Percentiles rank a stretch among this genome's conserved stretches.
phyloP scores from a whole-genome alignment of 2,888 invertebrate genomes.

The Apoda limacodes region DNA sequence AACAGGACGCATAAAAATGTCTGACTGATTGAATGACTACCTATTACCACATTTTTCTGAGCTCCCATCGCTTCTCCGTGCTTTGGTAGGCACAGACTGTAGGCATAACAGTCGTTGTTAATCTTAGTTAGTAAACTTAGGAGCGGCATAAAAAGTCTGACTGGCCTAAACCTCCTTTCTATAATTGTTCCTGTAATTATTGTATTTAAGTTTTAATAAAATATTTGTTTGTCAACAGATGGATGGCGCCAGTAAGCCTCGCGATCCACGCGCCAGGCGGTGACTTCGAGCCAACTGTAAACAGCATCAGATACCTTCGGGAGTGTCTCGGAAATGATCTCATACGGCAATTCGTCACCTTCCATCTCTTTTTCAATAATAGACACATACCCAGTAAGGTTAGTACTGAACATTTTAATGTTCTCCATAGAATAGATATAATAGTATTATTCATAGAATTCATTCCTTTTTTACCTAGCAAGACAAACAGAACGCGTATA shows the following conservation, averaged over 20 bases:
- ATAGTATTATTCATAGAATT: too few relatives aligned
- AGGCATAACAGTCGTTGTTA: neutral
- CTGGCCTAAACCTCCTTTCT: too few relatives aligned
- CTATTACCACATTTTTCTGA: too few relatives aligned
- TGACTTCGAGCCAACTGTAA: constrained; percentile 82
- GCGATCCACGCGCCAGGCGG: constrained; percentile 89
- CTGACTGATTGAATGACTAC: too few relatives aligned
- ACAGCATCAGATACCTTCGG: constrained; percentile 84
- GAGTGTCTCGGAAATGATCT: constrained; percentile 79
- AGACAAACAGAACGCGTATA: too few relatives aligned
- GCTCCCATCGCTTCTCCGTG: too few relatives aligned
- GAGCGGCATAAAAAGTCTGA: too few relatives aligned
- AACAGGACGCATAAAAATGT: too few relatives aligned
- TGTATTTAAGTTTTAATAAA: neutral
- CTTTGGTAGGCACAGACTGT: too few relatives aligned
- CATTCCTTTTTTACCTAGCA: too few relatives aligned
- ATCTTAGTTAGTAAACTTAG: too few relatives aligned
- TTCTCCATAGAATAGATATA: too few relatives aligned
- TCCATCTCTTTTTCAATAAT: constrained; percentile 90
- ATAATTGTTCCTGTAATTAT: neutral
- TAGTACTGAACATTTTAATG: constrained; percentile 20
- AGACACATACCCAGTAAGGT: constrained; percentile 81
- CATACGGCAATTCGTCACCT: constrained; percentile 83
- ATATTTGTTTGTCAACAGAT: constrained; percentile 63
- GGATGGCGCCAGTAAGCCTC: constrained; percentile 89